These are phyloP conservation scores for Tromatobia lineatoria DNA, from an alignment of 2,888 invertebrate species.

Conservation along the genomic window DNA sequence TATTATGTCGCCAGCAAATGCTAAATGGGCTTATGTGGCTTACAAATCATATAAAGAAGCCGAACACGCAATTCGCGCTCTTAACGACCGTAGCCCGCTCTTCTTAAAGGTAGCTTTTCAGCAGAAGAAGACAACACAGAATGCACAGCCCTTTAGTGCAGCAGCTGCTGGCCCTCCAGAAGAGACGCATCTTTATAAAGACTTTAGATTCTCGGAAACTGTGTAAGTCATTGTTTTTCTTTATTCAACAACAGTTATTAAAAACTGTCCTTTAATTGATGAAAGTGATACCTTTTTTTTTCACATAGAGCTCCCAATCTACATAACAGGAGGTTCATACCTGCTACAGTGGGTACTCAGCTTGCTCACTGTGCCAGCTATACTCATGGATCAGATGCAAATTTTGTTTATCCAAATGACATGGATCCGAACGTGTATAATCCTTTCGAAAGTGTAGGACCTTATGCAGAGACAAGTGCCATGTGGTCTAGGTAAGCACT, in stretches of 20 bases:
- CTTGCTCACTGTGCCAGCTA: constrained; percentile 17
- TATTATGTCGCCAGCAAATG: constrained; percentile 64
- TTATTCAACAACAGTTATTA: background rate
- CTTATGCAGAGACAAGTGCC: constrained; percentile 74
- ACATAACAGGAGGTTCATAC: constrained; percentile 28
- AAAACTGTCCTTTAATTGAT: background rate
- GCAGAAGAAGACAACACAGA: constrained; percentile 57
- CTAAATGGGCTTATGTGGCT: constrained; percentile 76
- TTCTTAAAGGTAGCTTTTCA: constrained; percentile 75
- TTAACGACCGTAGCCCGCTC: constrained; percentile 76
- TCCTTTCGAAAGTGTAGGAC: constrained; percentile 75
- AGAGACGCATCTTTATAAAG: constrained; percentile 21
- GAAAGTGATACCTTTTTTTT: background rate
- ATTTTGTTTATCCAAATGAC: constrained; percentile 75
- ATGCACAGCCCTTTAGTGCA: background rate
- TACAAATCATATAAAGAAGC: constrained; percentile 77
- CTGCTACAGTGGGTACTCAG: constrained; percentile 47
- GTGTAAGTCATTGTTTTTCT: constrained; percentile 55
- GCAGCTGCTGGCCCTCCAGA: background rate
- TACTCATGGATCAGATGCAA: constrained; percentile 64
- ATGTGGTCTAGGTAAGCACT: constrained; percentile 80
- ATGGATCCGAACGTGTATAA: constrained; percentile 71
- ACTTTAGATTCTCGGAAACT: constrained; percentile 63
- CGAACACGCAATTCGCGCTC: constrained; percentile 76
- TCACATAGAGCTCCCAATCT: constrained; percentile 29